These are phyloP conservation scores for Acleris cristana DNA, from an alignment of 2,888 invertebrate genomes.

Conservation along the genomic window DNA sequence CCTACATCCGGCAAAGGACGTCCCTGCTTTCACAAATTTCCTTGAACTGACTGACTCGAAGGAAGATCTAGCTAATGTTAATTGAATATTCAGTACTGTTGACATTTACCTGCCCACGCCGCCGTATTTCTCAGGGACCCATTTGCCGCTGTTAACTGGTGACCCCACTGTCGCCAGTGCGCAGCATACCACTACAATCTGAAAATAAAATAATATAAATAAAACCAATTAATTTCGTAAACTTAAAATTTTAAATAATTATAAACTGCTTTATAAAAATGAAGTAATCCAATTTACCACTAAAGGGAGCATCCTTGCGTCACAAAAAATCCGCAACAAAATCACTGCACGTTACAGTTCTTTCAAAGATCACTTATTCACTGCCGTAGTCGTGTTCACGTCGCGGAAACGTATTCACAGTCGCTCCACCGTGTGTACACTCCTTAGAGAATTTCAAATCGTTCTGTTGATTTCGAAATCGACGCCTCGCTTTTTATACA, in stretches of 20 bases:
- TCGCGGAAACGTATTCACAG: constrained; percentile 73
- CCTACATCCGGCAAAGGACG: too few species aligned
- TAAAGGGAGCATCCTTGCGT: constrained; percentile 65
- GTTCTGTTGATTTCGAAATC: constrained; percentile 83
- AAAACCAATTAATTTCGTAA: constrained; percentile 3
- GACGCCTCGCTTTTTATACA: constrained; percentile 78
- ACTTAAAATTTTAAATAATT: constrained; percentile 6
- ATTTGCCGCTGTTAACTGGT: constrained; percentile 66
- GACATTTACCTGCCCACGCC: constrained; percentile 73
- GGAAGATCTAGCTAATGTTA: constrained; percentile 17
- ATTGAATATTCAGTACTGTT: constrained; percentile 40
- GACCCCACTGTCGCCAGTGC: constrained; percentile 59
- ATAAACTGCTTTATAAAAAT: not conserved
- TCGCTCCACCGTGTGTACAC: constrained; percentile 68
- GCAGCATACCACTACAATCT: constrained; percentile 67
- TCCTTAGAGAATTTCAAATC: constrained; percentile 78
- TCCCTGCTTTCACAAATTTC: too few species aligned
- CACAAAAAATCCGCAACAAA: constrained; percentile 53
- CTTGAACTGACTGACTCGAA: too few species aligned
- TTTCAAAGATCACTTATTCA: constrained; percentile 61
- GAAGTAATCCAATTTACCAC: constrained; percentile 52
- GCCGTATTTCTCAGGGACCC: constrained; percentile 72
- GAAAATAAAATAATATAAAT: constrained; percentile 44
- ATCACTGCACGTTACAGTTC: constrained; percentile 54
- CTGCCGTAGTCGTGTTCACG: constrained; percentile 58